Base-by-base conservation (phyloP, 2,113 vertebrate species). In the Protobothrops mucrosquamatus region DNA sequence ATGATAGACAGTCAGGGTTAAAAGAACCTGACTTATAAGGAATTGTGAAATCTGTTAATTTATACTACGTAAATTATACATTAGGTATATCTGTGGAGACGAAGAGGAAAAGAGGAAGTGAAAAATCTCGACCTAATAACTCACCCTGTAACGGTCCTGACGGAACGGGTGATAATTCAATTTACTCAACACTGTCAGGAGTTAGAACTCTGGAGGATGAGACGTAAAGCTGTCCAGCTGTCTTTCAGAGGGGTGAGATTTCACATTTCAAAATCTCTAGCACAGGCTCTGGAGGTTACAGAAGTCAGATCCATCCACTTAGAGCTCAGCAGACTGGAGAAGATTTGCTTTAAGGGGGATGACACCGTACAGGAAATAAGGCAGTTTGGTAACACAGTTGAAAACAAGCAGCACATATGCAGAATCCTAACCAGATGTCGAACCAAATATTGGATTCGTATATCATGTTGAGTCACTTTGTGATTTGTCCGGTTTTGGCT, bases 371-470 rank as follows among this genome's bases (percentile, higher is more conserved):
- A 46, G 51, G 56, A 74, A 92, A 1, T 22, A 26, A 89, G 56
- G 61, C 52, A 89, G 9, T 26, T 26, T 81, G 1, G 51, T 10
- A 74, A 46, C 1, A 0, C 14, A 85, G 43, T 23, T 48, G 59
- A 85, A 86, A 3, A 59, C 29, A 87, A 81, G n/a, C 20, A 88
- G 20, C 48, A 18, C 4, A 0, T n/a, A n/a, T 86, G 46, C 52
- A 56, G 39, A 57, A 23, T 9, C 59, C 93, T 52, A 89, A 93
- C 85, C 61, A 81, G 14, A 34, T 34, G n/a, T 39, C 34, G 90
- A 1, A 0, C 51, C 0, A 0, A 9, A 43, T 81, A 81, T 7
- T 43, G 34, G 74, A 43, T 43, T 22, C 34, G 39, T 81, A 81
- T 81, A 43, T 81, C 69, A 81, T 4, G 20, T 43, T 43, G 74